Conservation (phyloP, 92 coral and sea anemone genomes). For the Phenganax marumi region DNA sequence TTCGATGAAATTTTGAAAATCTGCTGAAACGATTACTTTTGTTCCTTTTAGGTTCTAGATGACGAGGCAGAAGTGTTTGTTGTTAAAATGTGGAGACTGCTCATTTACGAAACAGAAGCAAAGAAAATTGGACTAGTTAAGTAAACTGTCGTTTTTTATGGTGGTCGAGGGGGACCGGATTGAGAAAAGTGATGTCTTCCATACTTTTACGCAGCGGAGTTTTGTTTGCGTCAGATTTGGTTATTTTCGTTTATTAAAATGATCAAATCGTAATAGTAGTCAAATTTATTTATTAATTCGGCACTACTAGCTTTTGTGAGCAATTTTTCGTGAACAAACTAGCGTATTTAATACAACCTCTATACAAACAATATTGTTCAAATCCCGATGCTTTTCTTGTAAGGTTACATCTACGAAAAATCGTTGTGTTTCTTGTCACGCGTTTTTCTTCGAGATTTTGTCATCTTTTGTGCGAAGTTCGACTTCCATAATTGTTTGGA, state of each 20-base stretch:
- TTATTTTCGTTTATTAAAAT: too few relatives aligned
- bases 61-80: slow-evolving; percentile 99
- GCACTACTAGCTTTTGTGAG: background rate
- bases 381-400: slow-evolving; percentile 1
- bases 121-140: slow-evolving; percentile 99
- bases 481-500: slow-evolving; percentile 36
- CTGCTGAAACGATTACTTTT: background rate
- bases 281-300: background rate
- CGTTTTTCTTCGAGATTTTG: slow-evolving; percentile 1
- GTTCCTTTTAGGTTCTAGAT: slow-evolving; percentile 73
- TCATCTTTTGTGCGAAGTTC: slow-evolving; percentile 1
- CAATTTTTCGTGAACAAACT: background rate
- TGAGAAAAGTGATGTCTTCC: background rate
- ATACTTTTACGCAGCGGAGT: too few relatives aligned
- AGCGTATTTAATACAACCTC: background rate
- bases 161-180: background rate
- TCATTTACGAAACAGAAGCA: slow-evolving; percentile 98
- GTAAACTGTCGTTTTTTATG: slow-evolving; percentile 51
- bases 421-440: background rate
- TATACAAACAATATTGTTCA: background rate
- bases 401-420: background rate
- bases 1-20: too few relatives aligned
- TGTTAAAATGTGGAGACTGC: slow-evolving; percentile 99
- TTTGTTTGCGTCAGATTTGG: too few relatives aligned
- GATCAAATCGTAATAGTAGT: too few relatives aligned